Base-by-base conservation (phyloP, 2,113 vertebrate genomes). In the Clarias batrachus region DNA sequence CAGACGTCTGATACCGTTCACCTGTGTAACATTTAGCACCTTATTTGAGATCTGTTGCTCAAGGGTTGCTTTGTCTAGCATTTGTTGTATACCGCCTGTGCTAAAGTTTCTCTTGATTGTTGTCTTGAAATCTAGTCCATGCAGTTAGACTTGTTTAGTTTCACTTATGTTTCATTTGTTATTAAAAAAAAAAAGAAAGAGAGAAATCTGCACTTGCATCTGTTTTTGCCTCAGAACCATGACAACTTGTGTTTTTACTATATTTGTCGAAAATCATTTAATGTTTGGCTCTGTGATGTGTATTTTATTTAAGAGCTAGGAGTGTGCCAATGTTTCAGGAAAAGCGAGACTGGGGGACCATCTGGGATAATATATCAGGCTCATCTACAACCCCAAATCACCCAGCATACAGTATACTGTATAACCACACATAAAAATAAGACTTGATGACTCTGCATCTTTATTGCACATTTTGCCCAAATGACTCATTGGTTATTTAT, bases 401-500 rank as follows among this genome's bases (percentile, higher is more conserved):
- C n/a, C 77, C 8, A 79, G 59, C 56, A 79, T 19, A 21, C 56
- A 77, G 33, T 37, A 37, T 37, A 37, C 33, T 7, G 48, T 48
- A 79, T 30, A 79, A 48, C 19, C 37, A 37, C 71, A 25, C 21
- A 52, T 52, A n/a, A 52, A 76, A 23, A 37, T 57, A 56, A 79
- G 10, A 79, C 16, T 59, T 33, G 27, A 79, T 79, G 56, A 30
- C 56, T 60, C 27, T 52, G 52, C 33, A 41, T 9, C 33, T 73
- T 73, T 41, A 73, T 23, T 7, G 73, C 77, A 33, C 77, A 79
- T 79, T 60, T 79, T 21, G 56, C 16, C 48, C 56, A 33, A 79
- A 79, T 59, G 77, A 79, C 17, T 59, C 56, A 79, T 60, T 79
- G 33, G 37, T 27, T 79, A 60, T 79, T 79, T 59, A 79, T 60